phyloP scores from a whole-genome alignment of 2,113 vertebrate genomes.

The Condylura cristata region DNA sequence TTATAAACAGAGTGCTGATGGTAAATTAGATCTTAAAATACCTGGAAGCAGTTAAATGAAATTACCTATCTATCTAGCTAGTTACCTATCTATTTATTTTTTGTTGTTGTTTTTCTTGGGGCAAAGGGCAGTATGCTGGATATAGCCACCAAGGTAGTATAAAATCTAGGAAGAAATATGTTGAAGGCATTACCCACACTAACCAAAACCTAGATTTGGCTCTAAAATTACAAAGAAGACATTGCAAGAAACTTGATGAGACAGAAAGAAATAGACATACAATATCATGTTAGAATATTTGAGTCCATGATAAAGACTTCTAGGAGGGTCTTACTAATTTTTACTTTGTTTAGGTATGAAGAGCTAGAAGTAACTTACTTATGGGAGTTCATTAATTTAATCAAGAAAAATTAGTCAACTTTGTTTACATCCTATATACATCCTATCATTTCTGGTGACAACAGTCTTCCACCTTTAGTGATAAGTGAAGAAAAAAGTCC shows the following conservation, averaged over 20 bases:
- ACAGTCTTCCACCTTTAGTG: background rate
- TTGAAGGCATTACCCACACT: background rate
- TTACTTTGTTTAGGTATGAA: background rate
- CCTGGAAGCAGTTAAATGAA: background rate
- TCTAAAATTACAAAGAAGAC: background rate
- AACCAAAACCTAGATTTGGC: background rate
- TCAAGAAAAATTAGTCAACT: background rate
- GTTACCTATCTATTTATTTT: no score
- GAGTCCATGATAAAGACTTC: background rate
- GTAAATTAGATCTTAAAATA: background rate
- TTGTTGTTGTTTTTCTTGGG: background rate
- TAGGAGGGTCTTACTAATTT: background rate
- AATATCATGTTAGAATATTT: background rate
- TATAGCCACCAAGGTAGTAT: background rate
- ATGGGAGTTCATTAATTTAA: background rate
- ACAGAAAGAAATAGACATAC: background rate
- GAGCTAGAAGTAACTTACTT: background rate
- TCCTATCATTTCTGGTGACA: background rate
- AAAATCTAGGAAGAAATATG: background rate
- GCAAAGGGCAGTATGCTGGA: background rate
- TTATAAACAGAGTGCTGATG: background rate
- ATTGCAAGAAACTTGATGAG: background rate
- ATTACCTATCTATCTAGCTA: no score
- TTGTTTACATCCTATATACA: accelerated
- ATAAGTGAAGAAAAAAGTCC: background rate